These are phyloP conservation scores for Potorous gilbertii DNA, from an alignment of 2,797 vertebrate species.

Conservation along the genomic window DNA sequence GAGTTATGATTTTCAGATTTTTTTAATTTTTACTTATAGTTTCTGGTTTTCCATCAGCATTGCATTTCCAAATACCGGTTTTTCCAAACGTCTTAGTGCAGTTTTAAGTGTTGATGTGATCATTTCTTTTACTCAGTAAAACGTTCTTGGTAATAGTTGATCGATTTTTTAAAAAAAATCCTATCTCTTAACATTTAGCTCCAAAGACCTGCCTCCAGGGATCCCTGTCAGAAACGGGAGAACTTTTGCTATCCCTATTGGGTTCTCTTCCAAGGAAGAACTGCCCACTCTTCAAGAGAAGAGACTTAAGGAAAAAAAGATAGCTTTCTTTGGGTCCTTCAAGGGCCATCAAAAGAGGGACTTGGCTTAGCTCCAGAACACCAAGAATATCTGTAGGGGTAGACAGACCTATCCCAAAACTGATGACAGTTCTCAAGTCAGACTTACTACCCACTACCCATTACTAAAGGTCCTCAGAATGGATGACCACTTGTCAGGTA, in stretches of 20 bases:
- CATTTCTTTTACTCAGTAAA: neutral
- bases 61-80: neutral
- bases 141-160: neutral
- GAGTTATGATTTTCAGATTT: neutral
- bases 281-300: neutral
- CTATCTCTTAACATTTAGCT: neutral
- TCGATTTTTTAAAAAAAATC: neutral
- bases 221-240: neutral
- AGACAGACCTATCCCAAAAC: neutral
- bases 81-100: neutral
- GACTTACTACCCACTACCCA: neutral
- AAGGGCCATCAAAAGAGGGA: neutral
- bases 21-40: neutral
- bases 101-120: neutral
- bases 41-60: neutral
- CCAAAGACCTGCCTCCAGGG: neutral
- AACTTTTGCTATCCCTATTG: neutral
- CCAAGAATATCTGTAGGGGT: neutral
- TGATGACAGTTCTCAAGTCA: neutral
- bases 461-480: neutral
- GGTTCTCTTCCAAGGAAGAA: neutral
- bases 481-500: neutral
- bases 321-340: neutral
- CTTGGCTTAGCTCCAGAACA: neutral
- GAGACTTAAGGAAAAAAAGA: neutral